Evolutionary conservation across 2,888 invertebrate genomes (phyloP).

Genomic region (Bellardia bayeri): DNA sequence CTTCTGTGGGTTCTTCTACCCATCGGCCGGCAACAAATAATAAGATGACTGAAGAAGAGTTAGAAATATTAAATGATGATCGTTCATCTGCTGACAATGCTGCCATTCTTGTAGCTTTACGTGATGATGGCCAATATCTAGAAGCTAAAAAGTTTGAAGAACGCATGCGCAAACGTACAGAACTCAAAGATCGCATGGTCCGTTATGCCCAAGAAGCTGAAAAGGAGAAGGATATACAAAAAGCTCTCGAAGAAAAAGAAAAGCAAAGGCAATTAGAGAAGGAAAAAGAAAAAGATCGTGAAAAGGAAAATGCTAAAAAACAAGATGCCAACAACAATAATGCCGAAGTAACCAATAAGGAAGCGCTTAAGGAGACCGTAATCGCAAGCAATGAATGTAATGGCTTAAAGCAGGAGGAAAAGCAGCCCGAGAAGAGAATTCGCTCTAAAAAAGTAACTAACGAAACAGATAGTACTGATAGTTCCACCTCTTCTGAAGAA

Average conservation of each 20-base stretch:
- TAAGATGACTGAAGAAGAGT: constrained; percentile 81
- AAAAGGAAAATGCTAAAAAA: constrained; percentile 62
- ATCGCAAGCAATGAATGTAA: constrained; percentile 54
- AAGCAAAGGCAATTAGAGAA: constrained; percentile 51
- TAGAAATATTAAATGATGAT: constrained; percentile 84
- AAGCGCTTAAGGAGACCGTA: constrained; percentile 53
- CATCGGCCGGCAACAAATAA: constrained; percentile 76
- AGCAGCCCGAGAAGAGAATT: constrained; percentile 58
- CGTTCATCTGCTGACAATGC: constrained; percentile 85
- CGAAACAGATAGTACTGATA: constrained; percentile 57
- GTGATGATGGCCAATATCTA: constrained; percentile 84
- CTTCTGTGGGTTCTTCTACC: constrained; percentile 75
- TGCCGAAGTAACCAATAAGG: constrained; percentile 59
- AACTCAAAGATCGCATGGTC: constrained; percentile 92
- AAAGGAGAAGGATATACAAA: constrained; percentile 78
- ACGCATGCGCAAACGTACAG: constrained; percentile 92
- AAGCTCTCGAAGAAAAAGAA: constrained; percentile 76
- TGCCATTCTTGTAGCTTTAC: constrained; percentile 84
- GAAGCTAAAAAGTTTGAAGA: constrained; percentile 86
- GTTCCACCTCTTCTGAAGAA: constrained; percentile 66
- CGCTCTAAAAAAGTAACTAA: constrained; percentile 64
- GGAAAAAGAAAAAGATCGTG: constrained; percentile 37
- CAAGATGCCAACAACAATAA: constrained; percentile 63
- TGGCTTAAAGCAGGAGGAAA: constrained; percentile 63
- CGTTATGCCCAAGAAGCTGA: constrained; percentile 93